Conservation (phyloP, 2,888 invertebrate genomes). For the Drosophila subsilvestris region DNA sequence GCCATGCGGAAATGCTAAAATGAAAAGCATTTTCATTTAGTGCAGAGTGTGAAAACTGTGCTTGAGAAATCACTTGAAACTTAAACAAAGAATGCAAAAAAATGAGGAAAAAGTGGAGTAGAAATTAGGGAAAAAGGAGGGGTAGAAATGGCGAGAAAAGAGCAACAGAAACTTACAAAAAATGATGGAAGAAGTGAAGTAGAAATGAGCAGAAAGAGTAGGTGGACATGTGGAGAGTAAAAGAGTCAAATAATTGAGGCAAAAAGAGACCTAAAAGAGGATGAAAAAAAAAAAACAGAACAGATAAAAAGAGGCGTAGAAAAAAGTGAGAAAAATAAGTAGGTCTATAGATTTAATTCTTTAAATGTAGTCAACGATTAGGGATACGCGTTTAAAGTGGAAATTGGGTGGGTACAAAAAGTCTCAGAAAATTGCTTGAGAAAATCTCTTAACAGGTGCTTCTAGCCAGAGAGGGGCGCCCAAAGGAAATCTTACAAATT, state of each 20-base stretch:
- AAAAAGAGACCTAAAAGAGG: neutral
- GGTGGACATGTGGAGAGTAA: neutral
- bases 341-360: neutral
- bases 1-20: constrained; percentile 67
- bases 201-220: neutral
- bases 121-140: neutral
- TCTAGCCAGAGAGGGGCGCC: neutral
- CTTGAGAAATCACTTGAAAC: constrained; percentile 26
- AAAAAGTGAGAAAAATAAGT: no score
- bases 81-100: constrained; percentile 16
- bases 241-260: neutral
- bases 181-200: constrained; percentile 5
- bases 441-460: neutral
- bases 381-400: neutral
- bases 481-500: constrained; percentile 19
- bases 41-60: constrained; percentile 62
- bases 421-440: neutral
- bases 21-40: constrained; percentile 50
- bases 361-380: neutral
- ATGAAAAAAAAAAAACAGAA: neutral
- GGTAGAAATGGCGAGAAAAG: neutral
- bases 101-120: constrained; percentile 4
- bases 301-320: neutral
- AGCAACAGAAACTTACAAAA: no score
- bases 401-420: no score